phyloP scores from a whole-genome alignment of 2,888 invertebrate species.

The Lomographa bimaculata region DNA sequence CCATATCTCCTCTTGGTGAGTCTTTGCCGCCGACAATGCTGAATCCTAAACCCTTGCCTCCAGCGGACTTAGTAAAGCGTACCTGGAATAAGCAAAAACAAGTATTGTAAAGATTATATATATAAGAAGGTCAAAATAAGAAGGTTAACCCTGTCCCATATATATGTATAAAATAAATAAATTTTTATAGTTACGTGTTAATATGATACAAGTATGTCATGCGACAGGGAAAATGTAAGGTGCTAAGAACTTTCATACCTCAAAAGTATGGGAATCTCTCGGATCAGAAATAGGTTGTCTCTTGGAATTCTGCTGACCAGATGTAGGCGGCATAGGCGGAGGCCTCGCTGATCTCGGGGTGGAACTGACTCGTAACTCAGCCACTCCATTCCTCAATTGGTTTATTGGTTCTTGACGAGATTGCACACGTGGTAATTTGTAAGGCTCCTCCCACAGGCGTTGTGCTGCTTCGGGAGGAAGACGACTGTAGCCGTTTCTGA shows the following conservation, averaged over 20 bases:
- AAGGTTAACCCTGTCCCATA: too few relatives aligned
- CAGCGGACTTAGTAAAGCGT: conserved; percentile 90
- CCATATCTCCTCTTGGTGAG: conserved; percentile 93
- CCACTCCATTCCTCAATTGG: conserved; percentile 66
- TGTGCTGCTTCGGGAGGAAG: conserved; percentile 57
- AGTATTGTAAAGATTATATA: too few relatives aligned
- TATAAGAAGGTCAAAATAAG: too few relatives aligned
- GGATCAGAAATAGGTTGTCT: conserved; percentile 70
- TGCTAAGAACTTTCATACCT: too few relatives aligned
- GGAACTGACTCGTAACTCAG: conserved; percentile 71
- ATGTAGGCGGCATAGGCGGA: conserved; percentile 62
- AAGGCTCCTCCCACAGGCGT: conserved; percentile 74
- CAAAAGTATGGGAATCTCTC: conserved; percentile 70
- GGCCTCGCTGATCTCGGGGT: conserved; percentile 69
- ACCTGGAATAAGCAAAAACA: conserved; percentile 62
- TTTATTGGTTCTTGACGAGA: conserved; percentile 66
- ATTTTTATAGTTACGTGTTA: too few relatives aligned
- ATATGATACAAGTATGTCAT: too few relatives aligned
- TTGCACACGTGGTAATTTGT: conserved; percentile 71
- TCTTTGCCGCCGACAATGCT: conserved; percentile 95
- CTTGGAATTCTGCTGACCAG: conserved; percentile 46
- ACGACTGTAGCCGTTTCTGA: conserved; percentile 68
- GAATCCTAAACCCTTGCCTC: conserved; percentile 93
- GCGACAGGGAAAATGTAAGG: too few relatives aligned
- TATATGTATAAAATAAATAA: background rate